phyloP scores from a whole-genome alignment of 1,140 invertebrate genomes.

The Euura lappo region DNA sequence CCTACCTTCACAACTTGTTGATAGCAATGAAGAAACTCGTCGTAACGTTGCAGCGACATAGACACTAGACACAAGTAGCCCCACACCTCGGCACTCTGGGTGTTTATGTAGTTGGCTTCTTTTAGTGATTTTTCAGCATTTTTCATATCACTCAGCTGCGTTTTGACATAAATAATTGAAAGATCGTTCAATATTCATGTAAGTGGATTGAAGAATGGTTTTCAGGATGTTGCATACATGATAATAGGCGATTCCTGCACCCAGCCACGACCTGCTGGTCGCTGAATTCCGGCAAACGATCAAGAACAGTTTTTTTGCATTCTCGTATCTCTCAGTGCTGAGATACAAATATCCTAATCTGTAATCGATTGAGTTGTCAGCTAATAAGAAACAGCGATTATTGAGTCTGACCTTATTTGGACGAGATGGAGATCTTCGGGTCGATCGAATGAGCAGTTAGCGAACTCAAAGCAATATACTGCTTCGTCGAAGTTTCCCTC shows the following conservation, averaged over 20 bases:
- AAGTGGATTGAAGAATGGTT: background rate
- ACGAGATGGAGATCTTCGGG: conserved; percentile 38
- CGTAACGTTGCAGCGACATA: conserved; percentile 36
- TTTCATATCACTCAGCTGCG: conserved; percentile 39
- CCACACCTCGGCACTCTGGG: conserved; percentile 47
- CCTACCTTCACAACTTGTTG: conserved; percentile 39
- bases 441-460: conserved; percentile 33
- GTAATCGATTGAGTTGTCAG: background rate
- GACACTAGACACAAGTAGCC: conserved; percentile 51
- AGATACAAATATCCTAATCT: conserved; percentile 41
- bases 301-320: conserved; percentile 38
- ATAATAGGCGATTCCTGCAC: conserved; percentile 45
- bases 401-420: conserved; percentile 28
- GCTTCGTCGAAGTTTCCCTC: conserved; percentile 24
- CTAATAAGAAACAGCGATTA: background rate
- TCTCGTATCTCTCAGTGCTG: conserved; percentile 29
- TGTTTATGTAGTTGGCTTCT: conserved; percentile 50
- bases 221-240: conserved; percentile 32
- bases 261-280: conserved; percentile 47
- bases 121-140: conserved; percentile 46
- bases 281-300: conserved; percentile 33
- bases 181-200: too few relatives aligned
- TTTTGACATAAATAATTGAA: background rate
- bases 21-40: conserved; percentile 46
- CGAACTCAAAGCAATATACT: conserved; percentile 35